Evolutionary conservation across 2,113 vertebrate species (phyloP).

Genomic region (Psophia crepitans): DNA sequence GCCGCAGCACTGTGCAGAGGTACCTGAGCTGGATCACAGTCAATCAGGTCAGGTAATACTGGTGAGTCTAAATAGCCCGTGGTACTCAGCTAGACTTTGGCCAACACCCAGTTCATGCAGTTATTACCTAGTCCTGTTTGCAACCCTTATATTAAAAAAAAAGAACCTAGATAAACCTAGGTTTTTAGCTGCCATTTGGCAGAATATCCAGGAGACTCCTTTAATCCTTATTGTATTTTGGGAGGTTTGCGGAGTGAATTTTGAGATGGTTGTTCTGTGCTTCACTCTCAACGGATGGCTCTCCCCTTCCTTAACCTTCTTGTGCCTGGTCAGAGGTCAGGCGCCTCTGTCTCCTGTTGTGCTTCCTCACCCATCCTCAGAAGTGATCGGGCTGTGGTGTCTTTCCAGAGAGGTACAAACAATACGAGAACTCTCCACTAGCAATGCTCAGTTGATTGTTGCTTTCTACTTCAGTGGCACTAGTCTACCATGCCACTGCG

Average conservation of each 20-base stretch:
- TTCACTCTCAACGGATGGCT: not conserved
- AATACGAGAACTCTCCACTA: not conserved
- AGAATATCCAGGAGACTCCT: not conserved
- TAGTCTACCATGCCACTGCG: not conserved
- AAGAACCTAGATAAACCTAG: not conserved
- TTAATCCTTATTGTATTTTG: not conserved
- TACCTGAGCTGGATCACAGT: not conserved
- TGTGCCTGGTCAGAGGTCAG: not conserved
- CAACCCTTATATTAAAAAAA: not conserved
- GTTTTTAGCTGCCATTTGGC: not conserved
- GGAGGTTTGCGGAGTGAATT: not conserved
- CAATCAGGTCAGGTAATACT: not conserved
- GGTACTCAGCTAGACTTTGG: not conserved
- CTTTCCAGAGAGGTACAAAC: not conserved
- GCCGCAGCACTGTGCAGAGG: not conserved
- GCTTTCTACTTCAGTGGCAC: not conserved
- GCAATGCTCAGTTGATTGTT: not conserved
- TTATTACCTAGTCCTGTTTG: not conserved
- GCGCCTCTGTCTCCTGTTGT: not conserved
- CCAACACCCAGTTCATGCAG: not conserved
- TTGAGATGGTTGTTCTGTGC: not conserved
- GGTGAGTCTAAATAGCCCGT: not conserved
- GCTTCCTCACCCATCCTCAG: not conserved
- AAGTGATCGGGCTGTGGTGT: fast-evolving
- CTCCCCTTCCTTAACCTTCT: not conserved